Conservation (phyloP, 2,888 invertebrate genomes). For the Sesamia inferens region DNA sequence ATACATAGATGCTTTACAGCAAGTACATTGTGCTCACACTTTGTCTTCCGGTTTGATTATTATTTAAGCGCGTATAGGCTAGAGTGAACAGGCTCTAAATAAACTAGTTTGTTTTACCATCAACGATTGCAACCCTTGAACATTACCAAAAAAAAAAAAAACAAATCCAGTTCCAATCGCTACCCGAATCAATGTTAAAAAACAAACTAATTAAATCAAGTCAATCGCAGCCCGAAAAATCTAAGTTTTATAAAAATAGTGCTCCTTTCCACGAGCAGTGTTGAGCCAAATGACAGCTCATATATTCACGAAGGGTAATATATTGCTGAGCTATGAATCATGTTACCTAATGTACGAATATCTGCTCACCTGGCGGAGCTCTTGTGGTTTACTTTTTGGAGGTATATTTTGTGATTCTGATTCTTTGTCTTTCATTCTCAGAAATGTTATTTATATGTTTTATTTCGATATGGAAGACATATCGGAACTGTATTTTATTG, state of each 20-base stretch:
- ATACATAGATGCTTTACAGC: too few species aligned
- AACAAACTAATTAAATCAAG: neutral
- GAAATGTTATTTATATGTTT: neutral
- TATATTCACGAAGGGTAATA: slow-evolving; percentile 55
- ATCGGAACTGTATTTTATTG: neutral
- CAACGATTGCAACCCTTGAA: too few species aligned
- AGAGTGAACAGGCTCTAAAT: too few species aligned
- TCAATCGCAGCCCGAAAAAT: neutral
- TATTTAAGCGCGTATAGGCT: too few species aligned
- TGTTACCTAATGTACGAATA: slow-evolving; percentile 54
- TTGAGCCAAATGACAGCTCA: slow-evolving; percentile 41
- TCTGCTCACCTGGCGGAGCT: slow-evolving; percentile 32
- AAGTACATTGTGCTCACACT: too few species aligned
- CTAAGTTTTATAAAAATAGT: neutral
- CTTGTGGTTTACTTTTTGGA: slow-evolving; percentile 14
- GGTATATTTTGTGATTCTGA: slow-evolving; percentile 16
- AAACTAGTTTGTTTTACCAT: too few species aligned
- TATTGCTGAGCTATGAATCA: slow-evolving; percentile 59
- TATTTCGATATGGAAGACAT: neutral
- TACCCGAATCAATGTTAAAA: neutral
- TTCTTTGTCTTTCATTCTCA: neutral
- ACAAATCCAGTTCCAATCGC: neutral
- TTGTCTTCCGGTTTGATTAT: too few species aligned
- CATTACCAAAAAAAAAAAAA: neutral
- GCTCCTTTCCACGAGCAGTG: neutral